Percentiles rank a stretch among this genome's conserved stretches.
phyloP scores from a whole-genome alignment of 2,888 invertebrate genomes.

The Tenthredo amoena region DNA sequence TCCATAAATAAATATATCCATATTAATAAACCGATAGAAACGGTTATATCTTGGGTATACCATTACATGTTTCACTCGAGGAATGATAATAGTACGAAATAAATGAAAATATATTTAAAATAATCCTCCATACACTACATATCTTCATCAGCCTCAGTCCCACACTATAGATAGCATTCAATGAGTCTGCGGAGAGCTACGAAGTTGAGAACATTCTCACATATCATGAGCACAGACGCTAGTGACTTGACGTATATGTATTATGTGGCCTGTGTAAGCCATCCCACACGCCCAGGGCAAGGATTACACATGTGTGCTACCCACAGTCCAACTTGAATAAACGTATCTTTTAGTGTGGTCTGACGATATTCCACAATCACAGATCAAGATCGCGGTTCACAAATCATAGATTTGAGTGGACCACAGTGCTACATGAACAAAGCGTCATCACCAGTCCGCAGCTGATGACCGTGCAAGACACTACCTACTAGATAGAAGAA shows the following conservation, averaged over 20 bases:
- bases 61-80: too few species aligned
- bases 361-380: conserved; percentile 23
- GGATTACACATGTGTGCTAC: conserved; percentile 14
- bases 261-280: conserved; percentile 8
- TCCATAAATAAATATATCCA: too few species aligned
- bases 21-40: too few species aligned
- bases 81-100: neutral
- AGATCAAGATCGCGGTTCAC: neutral
- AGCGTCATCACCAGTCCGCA: neutral
- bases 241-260: neutral
- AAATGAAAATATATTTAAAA: neutral
- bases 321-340: conserved; percentile 18
- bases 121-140: neutral
- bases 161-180: neutral
- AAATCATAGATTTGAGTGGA: conserved; percentile 14
- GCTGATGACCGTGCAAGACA: neutral
- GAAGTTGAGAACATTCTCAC: conserved; percentile 35
- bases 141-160: neutral
- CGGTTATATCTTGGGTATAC: too few species aligned
- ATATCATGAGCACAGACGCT: conserved; percentile 26
- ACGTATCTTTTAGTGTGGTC: neutral
- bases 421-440: neutral
- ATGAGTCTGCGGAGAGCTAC: neutral
- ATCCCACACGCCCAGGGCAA: neutral
- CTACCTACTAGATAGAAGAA: neutral